Evolutionary conservation across 2,113 vertebrate species (phyloP), one percentile per base, ranked within the genome.

Genomic region (Gallinago media): DNA sequence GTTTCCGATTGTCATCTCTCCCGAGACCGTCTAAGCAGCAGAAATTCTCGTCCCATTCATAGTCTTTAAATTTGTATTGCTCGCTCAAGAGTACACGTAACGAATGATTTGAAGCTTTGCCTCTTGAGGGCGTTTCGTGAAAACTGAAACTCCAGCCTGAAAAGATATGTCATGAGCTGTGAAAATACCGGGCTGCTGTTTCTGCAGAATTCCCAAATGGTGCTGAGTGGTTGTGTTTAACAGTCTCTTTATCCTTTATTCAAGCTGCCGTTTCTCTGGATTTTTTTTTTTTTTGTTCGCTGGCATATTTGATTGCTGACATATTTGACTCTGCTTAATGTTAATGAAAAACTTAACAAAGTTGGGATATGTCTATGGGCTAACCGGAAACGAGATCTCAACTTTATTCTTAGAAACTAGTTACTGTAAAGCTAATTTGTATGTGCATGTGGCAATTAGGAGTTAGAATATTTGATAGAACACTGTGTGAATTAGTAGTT

Each of bases 61-160:
- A 68, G 49, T 77, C 34, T 61, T 38, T 17, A 8, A 20, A 38
- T 59, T 34, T 7, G 17, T 27, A 3, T 13, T 9, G 54, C 75
- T 80, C 5, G 8, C 32, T 15, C 15, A 19, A 14, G 27, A 29
- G 29, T 7, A 16, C 31, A 0, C 2, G 59, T 27, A 36, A 5
- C 47, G 8, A 63, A 29, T 38, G 61, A 14, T 95, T 77, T 93
- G 63, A 67, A 72, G 44, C 38, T 71, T 94, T 86, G 52, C 96
- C 90, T 93, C 90, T 84, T 90, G 95, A 92, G 95, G 95, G 94
- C 95, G 92, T 96, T 92, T 94, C 77, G 6, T 32, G 90, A 84
- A 92, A 95, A 66, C 67, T 47, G 88, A 92, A 97, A 92, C 88
- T 88, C 38, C 4, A 0, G 26, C 8, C 88, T 84, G 34, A 44